Evolutionary conservation across 2,113 vertebrate species (phyloP), one percentile per base, ranked within the genome.

Genomic region (Ptychochromis oligacanthus): DNA sequence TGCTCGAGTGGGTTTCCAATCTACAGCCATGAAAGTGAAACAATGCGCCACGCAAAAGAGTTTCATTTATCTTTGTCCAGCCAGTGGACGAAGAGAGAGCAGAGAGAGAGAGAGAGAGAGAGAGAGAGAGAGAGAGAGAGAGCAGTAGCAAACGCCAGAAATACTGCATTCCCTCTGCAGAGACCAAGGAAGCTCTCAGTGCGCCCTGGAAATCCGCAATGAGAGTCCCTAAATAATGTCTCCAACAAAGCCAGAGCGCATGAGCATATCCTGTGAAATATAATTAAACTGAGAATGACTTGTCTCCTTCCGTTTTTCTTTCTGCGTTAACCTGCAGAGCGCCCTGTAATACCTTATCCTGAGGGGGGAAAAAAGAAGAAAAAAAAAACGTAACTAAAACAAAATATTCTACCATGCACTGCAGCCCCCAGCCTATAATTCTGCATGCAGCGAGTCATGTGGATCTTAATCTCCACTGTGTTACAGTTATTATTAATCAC

Each of bases 31-130:
- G 93, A 88, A 86, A 90, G 90, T 94, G 93, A 91, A 93, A 94
- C 92, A 93, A 88, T 89, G 90, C 92, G 40, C 88, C 77, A 82
- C 85, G 87, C 84, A 92, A 90, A 87, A 89, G 85, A 91, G 72
- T 92, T 93, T 81, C 90, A 95, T 96, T 95, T 93, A 91, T 96
- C 95, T 94, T 92, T 89, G 94, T 95, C 92, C 88, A 87, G 75
- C 92, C 88, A 87, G 75, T 61, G 90, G 79, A 43, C 67, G 24
- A 81, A 84, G 72, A 77, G 40, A 55, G 62, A 46, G 49, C 79
- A 78, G 86, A 24, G 84, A 54, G 83, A 75, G 59, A 67, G 84
- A 58, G 62, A 58, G 43, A 74, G 82, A 40, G 38, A 40, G 80
- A 82, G 76, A 81, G 40, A 54, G 62, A 76, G 87, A 34, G 86